Conservation (phyloP, 2,888 invertebrate species). For the Vesta saturnalis region DNA sequence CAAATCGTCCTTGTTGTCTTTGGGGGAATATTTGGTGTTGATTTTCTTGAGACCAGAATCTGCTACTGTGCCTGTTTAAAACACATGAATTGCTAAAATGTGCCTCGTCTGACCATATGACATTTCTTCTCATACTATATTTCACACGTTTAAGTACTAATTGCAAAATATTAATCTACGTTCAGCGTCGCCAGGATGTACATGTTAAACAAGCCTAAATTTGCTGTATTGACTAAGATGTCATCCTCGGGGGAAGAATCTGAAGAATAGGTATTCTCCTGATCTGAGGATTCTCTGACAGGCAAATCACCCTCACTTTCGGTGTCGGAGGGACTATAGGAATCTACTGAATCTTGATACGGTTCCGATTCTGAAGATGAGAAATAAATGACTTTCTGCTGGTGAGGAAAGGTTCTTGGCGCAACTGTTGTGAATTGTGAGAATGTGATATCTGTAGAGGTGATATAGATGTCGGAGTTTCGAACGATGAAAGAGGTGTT, state of each 20-base stretch:
- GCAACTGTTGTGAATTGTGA: too few relatives aligned
- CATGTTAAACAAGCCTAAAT: too few relatives aligned
- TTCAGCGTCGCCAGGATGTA: too few relatives aligned
- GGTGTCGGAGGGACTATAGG: background rate
- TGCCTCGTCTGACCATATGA: too few relatives aligned
- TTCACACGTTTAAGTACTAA: too few relatives aligned
- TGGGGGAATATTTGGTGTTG: too few relatives aligned
- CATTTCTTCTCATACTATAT: too few relatives aligned
- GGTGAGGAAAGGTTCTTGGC: background rate
- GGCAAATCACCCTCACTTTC: background rate
- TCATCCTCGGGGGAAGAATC: background rate
- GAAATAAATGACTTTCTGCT: background rate
- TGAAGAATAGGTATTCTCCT: background rate
- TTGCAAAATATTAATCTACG: too few relatives aligned
- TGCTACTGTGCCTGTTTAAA: too few relatives aligned
- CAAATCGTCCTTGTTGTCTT: too few relatives aligned
- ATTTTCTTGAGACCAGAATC: too few relatives aligned
- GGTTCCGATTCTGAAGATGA: background rate
- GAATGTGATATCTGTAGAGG: background rate
- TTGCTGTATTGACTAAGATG: conserved; percentile 3
- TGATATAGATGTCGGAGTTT: conserved; percentile 4
- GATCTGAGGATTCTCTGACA: background rate
- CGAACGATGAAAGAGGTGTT: background rate
- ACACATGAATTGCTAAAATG: too few relatives aligned
- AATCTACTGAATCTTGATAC: background rate